Conservation (phyloP, 2,888 invertebrate genomes). For the Watsonalla binaria region DNA sequence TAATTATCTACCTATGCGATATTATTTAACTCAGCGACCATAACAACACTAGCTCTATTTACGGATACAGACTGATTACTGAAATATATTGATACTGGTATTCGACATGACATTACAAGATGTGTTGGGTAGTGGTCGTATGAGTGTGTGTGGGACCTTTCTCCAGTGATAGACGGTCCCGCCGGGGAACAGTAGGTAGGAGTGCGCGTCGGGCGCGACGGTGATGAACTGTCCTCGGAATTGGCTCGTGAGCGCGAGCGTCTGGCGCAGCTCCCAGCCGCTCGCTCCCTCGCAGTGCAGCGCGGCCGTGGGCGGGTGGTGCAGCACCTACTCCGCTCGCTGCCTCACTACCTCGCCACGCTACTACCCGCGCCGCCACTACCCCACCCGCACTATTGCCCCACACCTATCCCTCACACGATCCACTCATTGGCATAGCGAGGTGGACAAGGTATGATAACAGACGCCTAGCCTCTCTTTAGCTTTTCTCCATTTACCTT, state of each 20-base stretch:
- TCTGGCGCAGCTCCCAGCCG: constrained; percentile 92
- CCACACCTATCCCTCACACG: too few relatives aligned
- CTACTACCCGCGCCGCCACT: background rate
- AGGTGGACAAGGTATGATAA: background rate
- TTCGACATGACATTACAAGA: too few relatives aligned
- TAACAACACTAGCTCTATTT: too few relatives aligned
- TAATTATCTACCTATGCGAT: too few relatives aligned
- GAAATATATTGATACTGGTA: too few relatives aligned
- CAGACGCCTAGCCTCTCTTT: too few relatives aligned
- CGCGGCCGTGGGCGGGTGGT: constrained; percentile 97
- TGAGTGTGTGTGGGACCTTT: constrained; percentile 67
- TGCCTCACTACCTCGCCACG: background rate
- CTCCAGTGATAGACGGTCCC: constrained; percentile 94
- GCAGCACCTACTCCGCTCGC: constrained; percentile 81
- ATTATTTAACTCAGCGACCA: too few relatives aligned
- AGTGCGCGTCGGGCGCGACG: constrained; percentile 81
- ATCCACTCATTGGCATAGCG: background rate
- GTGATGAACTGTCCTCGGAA: constrained; percentile 97
- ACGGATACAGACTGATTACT: too few relatives aligned
- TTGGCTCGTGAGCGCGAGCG: constrained; percentile 94
- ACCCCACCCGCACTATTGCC: background rate
- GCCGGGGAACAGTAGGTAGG: constrained; percentile 76
- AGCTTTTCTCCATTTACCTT: too few relatives aligned
- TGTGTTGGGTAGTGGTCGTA: background rate
- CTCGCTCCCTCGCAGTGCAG: constrained; percentile 90